phyloP scores from a whole-genome alignment of 92 coral and sea anemone genomes.

The Phenganax subtilis region DNA sequence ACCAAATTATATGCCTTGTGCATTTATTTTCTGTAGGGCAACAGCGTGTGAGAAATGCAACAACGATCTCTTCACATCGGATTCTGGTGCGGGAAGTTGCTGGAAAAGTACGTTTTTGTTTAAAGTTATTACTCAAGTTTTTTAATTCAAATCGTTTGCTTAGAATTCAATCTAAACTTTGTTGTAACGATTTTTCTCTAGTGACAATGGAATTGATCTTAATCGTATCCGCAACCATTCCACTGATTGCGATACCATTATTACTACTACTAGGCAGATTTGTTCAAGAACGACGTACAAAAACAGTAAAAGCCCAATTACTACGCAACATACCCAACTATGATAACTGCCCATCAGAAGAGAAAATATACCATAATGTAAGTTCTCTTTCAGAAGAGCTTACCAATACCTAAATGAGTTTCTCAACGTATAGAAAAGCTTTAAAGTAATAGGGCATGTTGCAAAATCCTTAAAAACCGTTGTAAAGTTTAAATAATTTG shows the following conservation, averaged over 20 bases:
- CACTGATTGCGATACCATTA: conserved; percentile 25
- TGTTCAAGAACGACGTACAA: neutral
- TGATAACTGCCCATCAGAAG: too few species aligned
- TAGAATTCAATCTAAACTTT: neutral
- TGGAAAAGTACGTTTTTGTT: conserved; percentile 10
- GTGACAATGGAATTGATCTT: conserved; percentile 34
- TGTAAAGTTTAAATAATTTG: too few species aligned
- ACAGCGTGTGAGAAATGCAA: conserved; percentile 9
- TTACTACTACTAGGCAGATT: conserved; percentile 8
- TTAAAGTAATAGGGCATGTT: too few species aligned
- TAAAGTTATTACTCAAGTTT: neutral
- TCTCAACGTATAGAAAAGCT: too few species aligned
- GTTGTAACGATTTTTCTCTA: neutral
- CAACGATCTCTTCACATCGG: conserved; percentile 29
- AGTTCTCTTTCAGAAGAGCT: too few species aligned
- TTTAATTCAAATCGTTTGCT: too few species aligned
- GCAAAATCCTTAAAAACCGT: too few species aligned
- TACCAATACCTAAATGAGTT: too few species aligned
- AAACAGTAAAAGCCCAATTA: neutral
- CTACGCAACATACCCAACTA: neutral
- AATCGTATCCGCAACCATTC: conserved; percentile 10
- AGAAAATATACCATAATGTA: too few species aligned
- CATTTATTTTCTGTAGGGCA: neutral
- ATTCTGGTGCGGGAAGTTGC: conserved; percentile 32
- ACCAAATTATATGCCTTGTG: neutral